Percentiles rank a stretch among this genome's conserved stretches.
Evolutionary conservation across 30 jellyfish, hydroid and myxozoan genomes (phyloP).

Genomic region (Haliclystus octoradiatus): DNA sequence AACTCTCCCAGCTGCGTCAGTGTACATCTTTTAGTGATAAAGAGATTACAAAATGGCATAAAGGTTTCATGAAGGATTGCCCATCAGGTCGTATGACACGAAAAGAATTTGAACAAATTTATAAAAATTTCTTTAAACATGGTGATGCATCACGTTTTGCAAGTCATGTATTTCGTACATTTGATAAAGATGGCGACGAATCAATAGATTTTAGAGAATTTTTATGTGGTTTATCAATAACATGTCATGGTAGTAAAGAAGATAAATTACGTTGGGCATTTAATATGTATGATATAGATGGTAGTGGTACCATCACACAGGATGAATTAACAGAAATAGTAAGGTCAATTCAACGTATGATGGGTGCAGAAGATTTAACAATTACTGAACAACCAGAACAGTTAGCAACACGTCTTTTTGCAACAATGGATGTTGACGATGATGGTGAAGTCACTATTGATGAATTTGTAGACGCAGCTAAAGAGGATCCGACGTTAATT

Average conservation of each 20-base stretch:
- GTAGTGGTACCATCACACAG: constrained; percentile 91
- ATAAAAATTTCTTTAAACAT: constrained; percentile 89
- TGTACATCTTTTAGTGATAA: constrained; percentile 97
- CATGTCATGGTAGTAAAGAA: constrained; percentile 98
- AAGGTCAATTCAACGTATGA: constrained; percentile 82
- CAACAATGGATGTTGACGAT: constrained; percentile 96
- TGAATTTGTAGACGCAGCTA: constrained; percentile 94
- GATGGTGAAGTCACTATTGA: constrained; percentile 98
- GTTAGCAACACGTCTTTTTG: constrained; percentile 81
- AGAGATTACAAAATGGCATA: constrained; percentile 93
- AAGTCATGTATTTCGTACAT: constrained; percentile 94
- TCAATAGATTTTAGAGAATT: constrained; percentile 94
- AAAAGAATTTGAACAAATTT: constrained; percentile 90
- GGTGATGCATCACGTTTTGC: constrained; percentile 99
- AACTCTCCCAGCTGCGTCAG: constrained; percentile 81
- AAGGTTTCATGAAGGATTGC: constrained; percentile 97
- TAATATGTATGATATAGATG: constrained; percentile 96
- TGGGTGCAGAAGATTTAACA: constrained; percentile 52
- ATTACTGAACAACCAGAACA: constrained; percentile 50
- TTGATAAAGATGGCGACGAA: constrained; percentile 95
- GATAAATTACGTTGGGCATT: constrained; percentile 99
- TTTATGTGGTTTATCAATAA: constrained; percentile 93
- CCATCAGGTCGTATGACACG: constrained; percentile 96
- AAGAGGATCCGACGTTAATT: constrained; percentile 90
- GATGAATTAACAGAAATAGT: constrained; percentile 89